Evolutionary conservation across 2,888 invertebrate genomes (phyloP), one percentile per base, ranked within the genome.

Genomic region (Rhingia campestris): DNA sequence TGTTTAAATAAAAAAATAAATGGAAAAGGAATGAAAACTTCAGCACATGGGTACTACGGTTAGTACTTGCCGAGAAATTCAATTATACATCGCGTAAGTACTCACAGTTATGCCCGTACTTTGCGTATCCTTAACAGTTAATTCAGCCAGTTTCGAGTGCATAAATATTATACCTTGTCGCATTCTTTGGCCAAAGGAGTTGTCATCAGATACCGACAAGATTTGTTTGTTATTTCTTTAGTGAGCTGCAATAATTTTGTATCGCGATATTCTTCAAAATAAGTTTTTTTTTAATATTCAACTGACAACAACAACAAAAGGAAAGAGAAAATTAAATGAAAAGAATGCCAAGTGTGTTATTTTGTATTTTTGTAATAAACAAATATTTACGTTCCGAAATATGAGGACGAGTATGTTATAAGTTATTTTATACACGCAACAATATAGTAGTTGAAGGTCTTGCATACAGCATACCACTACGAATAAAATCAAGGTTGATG

Each of bases 11-110:
- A 22, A 22, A 22, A 22, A 22, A 22, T 22, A 2, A 22, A 22
- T 22, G 22, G 22, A 2, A 22, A 22, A 22, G 22, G 22, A 22
- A 22, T 22, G 22, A 2, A 22, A 22, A 22, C 22, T 22, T 22
- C 22, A 45, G 12, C 22, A 51, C 51, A 39, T 32, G 32, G 51
- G 59, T 41, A 51, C 59, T 33, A 9, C 10, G 22, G 7, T 7
- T 6, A n/a, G 22, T 22, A 22, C 22, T 70, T 63, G 51, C 43
- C 54, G 73, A 54, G 56, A 64, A 64, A 64, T 73, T 64, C 63
- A 73, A 73, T 73, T 73, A 72, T 59, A 54, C 54, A 47, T 22
- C 47, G 63, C 33, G 14, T 73, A 73, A 73, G 54, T 56, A 73
- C 56, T 54, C 43, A 47, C 54, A 70, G 63, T 73, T 64, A 73